phyloP scores from a whole-genome alignment of 2,113 vertebrate species.

The Corythaixoides concolor region DNA sequence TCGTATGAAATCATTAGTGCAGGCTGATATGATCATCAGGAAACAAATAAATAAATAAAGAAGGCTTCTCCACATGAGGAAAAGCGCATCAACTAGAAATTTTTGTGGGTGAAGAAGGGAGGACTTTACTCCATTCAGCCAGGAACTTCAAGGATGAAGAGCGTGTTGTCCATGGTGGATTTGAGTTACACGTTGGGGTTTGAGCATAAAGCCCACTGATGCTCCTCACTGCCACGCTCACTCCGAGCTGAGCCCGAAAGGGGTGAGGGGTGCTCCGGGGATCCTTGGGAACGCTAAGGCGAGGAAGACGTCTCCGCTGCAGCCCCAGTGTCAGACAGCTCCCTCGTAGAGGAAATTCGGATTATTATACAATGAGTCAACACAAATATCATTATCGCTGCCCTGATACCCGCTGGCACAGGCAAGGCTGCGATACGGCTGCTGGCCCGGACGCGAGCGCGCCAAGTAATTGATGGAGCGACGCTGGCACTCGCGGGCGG shows the following conservation, averaged over 20 bases:
- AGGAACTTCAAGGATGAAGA: not conserved
- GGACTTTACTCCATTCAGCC: not conserved
- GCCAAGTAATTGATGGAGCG: not conserved
- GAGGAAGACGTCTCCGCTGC: not conserved
- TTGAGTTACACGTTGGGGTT: not conserved
- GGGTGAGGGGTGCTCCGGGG: not conserved
- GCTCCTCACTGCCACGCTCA: rapidly evolving
- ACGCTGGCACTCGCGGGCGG: not conserved
- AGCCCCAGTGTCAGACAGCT: not conserved
- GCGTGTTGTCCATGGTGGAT: rapidly evolving
- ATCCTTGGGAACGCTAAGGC: not conserved
- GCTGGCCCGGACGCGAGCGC: not conserved
- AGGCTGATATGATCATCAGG: not conserved
- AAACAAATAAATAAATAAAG: not conserved
- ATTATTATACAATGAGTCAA: not conserved
- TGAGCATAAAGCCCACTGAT: rapidly evolving
- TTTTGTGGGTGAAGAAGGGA: not conserved
- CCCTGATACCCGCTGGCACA: not conserved
- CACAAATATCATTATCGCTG: not conserved
- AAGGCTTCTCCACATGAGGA: not conserved
- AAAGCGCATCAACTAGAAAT: not conserved
- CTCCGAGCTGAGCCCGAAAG: rapidly evolving
- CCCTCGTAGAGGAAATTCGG: not conserved
- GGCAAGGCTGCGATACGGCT: not conserved
- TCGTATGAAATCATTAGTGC: slow-evolving; percentile 25